Conservation (phyloP, 1,140 invertebrate species). For the Achroia grisella region DNA sequence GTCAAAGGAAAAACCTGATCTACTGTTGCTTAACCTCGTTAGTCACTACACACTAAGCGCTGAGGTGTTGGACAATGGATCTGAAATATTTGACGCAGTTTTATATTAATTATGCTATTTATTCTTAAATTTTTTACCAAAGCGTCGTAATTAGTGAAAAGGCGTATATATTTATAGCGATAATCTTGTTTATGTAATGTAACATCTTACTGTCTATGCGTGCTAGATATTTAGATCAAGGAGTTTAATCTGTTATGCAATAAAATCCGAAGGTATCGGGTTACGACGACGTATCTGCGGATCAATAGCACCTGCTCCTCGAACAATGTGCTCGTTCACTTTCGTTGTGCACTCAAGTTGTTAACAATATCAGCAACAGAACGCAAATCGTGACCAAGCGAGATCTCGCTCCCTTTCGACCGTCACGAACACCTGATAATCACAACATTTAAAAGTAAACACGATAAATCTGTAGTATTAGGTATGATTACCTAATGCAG, state of each 20-base stretch:
- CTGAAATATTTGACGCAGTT: too few species aligned
- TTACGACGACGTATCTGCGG: conserved; percentile 10
- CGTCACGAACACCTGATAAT: conserved; percentile 16
- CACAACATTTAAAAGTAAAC: background rate
- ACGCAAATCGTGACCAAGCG: conserved; percentile 43
- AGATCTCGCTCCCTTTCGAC: conserved; percentile 20
- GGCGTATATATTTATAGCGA: too few species aligned
- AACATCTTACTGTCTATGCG: background rate
- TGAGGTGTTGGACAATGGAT: too few species aligned
- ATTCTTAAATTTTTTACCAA: too few species aligned
- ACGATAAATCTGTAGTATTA: too few species aligned
- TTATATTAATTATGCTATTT: too few species aligned
- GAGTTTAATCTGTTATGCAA: background rate
- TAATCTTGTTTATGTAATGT: background rate
- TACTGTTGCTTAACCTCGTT: too few species aligned
- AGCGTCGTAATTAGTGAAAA: too few species aligned
- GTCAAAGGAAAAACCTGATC: too few species aligned
- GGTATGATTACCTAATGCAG: background rate
- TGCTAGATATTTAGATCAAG: background rate
- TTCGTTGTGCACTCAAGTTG: conserved; percentile 45
- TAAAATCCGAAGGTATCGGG: too few species aligned
- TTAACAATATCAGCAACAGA: conserved; percentile 17
- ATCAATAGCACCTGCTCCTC: conserved; percentile 29
- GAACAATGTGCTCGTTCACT: conserved; percentile 28
- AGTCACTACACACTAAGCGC: too few species aligned